These are phyloP conservation scores for Conops quadrifasciatus DNA, from an alignment of 2,888 invertebrate genomes.

Conservation along the genomic window DNA sequence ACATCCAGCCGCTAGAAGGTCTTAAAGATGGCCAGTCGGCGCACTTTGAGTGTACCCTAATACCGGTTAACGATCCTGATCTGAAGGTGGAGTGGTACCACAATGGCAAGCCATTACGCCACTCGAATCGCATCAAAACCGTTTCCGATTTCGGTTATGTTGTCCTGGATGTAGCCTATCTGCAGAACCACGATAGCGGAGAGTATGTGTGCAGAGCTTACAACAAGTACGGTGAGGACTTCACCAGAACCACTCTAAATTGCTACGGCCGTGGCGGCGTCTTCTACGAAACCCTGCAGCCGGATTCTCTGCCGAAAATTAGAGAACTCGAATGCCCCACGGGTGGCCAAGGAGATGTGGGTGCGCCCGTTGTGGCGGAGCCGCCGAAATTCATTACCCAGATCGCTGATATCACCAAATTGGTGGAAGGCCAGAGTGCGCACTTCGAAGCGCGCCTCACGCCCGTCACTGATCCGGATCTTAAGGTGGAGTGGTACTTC, in stretches of 20 bases:
- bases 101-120: constrained; percentile 87
- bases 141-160: constrained; percentile 96
- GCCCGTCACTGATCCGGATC: constrained; percentile 93
- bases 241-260: constrained; percentile 83
- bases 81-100: constrained; percentile 97
- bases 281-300: constrained; percentile 88
- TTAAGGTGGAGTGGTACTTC: constrained; percentile 95
- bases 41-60: constrained; percentile 93
- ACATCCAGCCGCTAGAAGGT: constrained; percentile 82
- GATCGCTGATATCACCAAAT: constrained; percentile 81
- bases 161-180: constrained; percentile 91
- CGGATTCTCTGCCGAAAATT: constrained; percentile 88
- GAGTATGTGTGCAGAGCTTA: constrained; percentile 93
- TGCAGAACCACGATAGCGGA: constrained; percentile 91
- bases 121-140: constrained; percentile 89
- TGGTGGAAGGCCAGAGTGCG: constrained; percentile 94
- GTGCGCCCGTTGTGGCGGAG: constrained; percentile 76
- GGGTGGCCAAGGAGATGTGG: constrained; percentile 70
- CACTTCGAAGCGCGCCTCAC: constrained; percentile 92
- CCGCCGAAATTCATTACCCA: constrained; percentile 91
- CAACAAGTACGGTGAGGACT: constrained; percentile 91
- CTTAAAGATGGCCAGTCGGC: constrained; percentile 93
- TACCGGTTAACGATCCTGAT: constrained; percentile 93
- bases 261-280: constrained; percentile 88
- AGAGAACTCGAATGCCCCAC: constrained; percentile 79